Evolutionary conservation across 2,797 vertebrate genomes (phyloP), one percentile per base, ranked within the genome.

Genomic region (Falco naumanni): DNA sequence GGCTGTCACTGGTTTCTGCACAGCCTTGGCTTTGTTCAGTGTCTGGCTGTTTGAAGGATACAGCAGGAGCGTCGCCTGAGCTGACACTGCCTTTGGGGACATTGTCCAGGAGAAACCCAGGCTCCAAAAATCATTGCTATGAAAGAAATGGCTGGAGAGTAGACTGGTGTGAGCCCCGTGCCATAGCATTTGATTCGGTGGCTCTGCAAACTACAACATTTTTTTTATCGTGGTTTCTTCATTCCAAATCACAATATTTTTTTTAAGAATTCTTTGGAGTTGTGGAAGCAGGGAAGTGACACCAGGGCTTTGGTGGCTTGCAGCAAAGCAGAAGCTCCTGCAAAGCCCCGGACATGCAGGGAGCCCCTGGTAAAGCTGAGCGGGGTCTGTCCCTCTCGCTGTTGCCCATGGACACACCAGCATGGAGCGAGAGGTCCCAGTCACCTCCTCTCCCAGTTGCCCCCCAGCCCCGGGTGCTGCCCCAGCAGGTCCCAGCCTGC

Each of bases 1-100:
- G 56, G 71, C 77, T 43, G 84, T n/a, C 71, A 87, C 66, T 57
- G 50, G 66, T 60, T 84, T 93, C 74, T 50, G n/a, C 88, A 70
- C 80, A 60, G 78, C 95, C 93, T 53, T 66, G 31, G 88, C 83
- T 88, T 51, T n/a, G 15, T 50, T 83, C 93, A 82, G 66, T 84
- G 92, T 83, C 63, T 9, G 25, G 34, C 25, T 53, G 21, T 74
- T 78, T 93, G 84, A 91, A 85, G 60, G 70, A 90, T 21, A 5
- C 26, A 37, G 47, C 22, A 37, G 6, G 18, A 93, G 37, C 54
- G 14, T 31, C 25, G 2, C 31, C 48, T 19, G 77, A 61, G 33
- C 22, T 20, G 47, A 16, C 9, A 0, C 25, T 24, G 28, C 6
- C 0, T 11, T 33, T 10, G 37, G 76, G 48, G 75, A 51, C 91